Percentiles rank a stretch among this genome's conserved stretches.
phyloP scores from a whole-genome alignment of 2,888 invertebrate genomes.

The Caenorhabditis afra region DNA sequence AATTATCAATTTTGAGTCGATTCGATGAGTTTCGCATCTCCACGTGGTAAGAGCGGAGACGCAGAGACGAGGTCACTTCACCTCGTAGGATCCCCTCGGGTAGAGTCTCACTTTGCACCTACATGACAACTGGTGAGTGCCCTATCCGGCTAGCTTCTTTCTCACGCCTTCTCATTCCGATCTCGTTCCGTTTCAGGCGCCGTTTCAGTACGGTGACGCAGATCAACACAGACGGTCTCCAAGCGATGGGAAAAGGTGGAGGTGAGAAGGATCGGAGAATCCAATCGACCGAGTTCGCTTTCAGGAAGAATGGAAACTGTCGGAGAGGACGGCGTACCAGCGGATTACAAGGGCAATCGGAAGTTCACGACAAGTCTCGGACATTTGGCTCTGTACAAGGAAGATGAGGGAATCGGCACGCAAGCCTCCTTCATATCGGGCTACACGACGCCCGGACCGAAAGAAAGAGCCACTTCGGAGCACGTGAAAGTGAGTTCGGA shows the following conservation, averaged over 20 bases:
- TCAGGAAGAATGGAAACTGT: conserved; percentile 56
- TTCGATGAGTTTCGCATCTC: conserved; percentile 59
- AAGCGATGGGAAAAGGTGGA: conserved; percentile 58
- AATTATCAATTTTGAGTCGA: conserved; percentile 65
- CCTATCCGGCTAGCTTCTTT: not conserved
- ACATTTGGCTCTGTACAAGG: conserved; percentile 78
- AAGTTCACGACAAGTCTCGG: conserved; percentile 74
- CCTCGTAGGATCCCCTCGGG: conserved; percentile 16
- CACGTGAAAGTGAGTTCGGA: conserved; percentile 74
- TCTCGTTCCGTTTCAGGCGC: conserved; percentile 60
- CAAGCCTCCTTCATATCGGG: conserved; percentile 76
- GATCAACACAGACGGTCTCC: conserved; percentile 74
- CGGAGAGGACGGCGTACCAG: conserved; percentile 50
- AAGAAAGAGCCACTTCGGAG: conserved; percentile 76
- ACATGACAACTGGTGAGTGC: conserved; percentile 59
- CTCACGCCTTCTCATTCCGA: not conserved
- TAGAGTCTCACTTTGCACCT: conserved; percentile 52
- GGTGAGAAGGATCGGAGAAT: conserved; percentile 10
- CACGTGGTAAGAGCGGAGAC: conserved; percentile 53
- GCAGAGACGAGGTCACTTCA: conserved; percentile 44
- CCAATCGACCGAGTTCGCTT: not conserved
- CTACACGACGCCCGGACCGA: conserved; percentile 79
- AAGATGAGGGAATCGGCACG: conserved; percentile 64
- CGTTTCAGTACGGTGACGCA: conserved; percentile 78
- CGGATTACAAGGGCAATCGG: conserved; percentile 47